Conservation (phyloP, 1,140 invertebrate genomes). For the Drosophila mojavensis region DNA sequence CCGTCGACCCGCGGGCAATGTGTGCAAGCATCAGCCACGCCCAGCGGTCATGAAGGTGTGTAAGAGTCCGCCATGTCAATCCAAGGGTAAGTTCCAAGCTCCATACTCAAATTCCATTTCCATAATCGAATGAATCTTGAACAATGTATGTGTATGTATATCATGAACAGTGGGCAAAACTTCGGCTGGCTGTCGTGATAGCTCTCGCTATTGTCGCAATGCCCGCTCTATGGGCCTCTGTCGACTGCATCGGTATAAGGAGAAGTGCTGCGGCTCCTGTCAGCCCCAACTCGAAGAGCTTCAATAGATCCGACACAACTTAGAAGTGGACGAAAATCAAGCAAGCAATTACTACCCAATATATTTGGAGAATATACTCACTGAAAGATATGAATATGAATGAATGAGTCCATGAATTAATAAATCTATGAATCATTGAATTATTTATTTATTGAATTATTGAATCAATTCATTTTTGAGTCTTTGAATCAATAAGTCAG, state of each 20-base stretch:
- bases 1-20: slow-evolving; percentile 91
- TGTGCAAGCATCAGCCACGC: slow-evolving; percentile 89
- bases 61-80: slow-evolving; percentile 87
- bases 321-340: slow-evolving; percentile 30
- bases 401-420: too few species aligned
- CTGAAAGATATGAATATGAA: slow-evolving; percentile 21
- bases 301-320: slow-evolving; percentile 39
- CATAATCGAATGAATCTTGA: not conserved
- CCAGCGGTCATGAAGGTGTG: slow-evolving; percentile 91
- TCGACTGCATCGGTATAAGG: slow-evolving; percentile 90
- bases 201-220: slow-evolving; percentile 91
- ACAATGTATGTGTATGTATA: too few species aligned
- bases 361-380: slow-evolving; percentile 43
- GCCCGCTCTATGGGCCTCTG: slow-evolving; percentile 93
- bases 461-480: too few species aligned
- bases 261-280: slow-evolving; percentile 93
- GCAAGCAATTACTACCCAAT: slow-evolving; percentile 71
- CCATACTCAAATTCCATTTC: not conserved
- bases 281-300: slow-evolving; percentile 66
- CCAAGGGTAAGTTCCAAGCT: slow-evolving; percentile 77
- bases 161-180: slow-evolving; percentile 24
- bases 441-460: too few species aligned
- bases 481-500: too few species aligned
- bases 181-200: slow-evolving; percentile 87
- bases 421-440: too few species aligned